Evolutionary conservation across 2,797 vertebrate genomes (phyloP).

Genomic region (Enteromius mattozi): DNA sequence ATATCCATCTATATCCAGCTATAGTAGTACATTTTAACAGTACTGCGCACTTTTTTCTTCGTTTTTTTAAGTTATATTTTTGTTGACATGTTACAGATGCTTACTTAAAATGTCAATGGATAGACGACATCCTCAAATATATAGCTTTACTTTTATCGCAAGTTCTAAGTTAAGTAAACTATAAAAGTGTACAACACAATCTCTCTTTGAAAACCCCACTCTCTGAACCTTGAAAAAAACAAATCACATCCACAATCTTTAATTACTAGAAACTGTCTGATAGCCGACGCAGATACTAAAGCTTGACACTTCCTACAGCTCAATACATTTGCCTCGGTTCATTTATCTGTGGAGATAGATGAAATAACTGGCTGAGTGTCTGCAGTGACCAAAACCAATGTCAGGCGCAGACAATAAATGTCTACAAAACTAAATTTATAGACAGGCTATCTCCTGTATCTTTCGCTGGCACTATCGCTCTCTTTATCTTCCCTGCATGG

Average conservation of each 20-base stretch:
- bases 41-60: background rate
- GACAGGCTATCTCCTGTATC: background rate
- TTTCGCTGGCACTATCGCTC: background rate
- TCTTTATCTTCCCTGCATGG: background rate
- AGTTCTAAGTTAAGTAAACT: background rate
- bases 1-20: background rate
- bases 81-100: background rate
- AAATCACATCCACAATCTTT: conserved; percentile 19
- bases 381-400: conserved; percentile 33
- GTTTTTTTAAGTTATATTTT: background rate
- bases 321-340: conserved; percentile 40
- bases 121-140: background rate
- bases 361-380: conserved; percentile 21
- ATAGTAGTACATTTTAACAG: background rate
- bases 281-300: conserved; percentile 10
- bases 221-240: background rate
- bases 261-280: conserved; percentile 11
- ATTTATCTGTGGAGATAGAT: conserved; percentile 41
- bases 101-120: background rate
- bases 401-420: conserved; percentile 49
- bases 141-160: background rate
- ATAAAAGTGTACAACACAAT: too few species aligned
- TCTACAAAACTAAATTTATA: conserved; percentile 45
- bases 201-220: background rate
- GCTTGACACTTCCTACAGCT: conserved; percentile 23